These are phyloP conservation scores for Empidonax traillii DNA, from an alignment of 2,113 vertebrate species.

Conservation along the genomic window DNA sequence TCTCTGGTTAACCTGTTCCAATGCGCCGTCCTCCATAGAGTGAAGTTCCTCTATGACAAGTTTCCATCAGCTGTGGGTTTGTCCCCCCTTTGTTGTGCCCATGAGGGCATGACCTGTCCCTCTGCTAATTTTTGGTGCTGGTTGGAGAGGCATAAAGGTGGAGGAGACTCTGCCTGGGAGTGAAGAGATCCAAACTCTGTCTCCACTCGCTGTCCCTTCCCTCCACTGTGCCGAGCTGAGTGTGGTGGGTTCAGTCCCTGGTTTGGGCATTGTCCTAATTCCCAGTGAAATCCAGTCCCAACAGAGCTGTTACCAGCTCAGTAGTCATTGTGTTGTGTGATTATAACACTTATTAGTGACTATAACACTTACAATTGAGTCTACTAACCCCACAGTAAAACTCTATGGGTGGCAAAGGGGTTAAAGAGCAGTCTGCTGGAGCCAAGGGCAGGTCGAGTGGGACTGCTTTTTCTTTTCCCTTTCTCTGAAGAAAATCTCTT, in stretches of 20 bases:
- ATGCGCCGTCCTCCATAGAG: neutral
- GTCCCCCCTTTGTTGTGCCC: neutral
- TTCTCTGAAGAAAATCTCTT: neutral
- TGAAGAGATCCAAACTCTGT: fast-evolving
- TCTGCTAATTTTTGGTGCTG: neutral
- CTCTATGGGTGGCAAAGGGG: neutral
- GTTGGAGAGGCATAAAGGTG: fast-evolving
- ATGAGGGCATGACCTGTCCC: neutral
- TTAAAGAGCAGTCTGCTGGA: neutral
- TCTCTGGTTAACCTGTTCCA: neutral
- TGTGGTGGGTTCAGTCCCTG: neutral
- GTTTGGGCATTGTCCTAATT: neutral
- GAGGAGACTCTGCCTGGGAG: neutral
- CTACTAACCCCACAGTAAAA: neutral
- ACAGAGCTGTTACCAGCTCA: neutral
- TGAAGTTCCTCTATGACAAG: neutral
- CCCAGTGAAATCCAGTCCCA: neutral
- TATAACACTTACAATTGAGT: fast-evolving
- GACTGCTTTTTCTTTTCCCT: neutral
- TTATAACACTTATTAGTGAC: neutral
- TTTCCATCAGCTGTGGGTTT: neutral
- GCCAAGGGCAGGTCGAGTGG: neutral
- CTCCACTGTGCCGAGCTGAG: fast-evolving
- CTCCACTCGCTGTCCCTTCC: neutral
- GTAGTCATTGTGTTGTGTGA: fast-evolving